phyloP scores from a whole-genome alignment of 2,113 vertebrate species.

The Sylvia atricapilla region DNA sequence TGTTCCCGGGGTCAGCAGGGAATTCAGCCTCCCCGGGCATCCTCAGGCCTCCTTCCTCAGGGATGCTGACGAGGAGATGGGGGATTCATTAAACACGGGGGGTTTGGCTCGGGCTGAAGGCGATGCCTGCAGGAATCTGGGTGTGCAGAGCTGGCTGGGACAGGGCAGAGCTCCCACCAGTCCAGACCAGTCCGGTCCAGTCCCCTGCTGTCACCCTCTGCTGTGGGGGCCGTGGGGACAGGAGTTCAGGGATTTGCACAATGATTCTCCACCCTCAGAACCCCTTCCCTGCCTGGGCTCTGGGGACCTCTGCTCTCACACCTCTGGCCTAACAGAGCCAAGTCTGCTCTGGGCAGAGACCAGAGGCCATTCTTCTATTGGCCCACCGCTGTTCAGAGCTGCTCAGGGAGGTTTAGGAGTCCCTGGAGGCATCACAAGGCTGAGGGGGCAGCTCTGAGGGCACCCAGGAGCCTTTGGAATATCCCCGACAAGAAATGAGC shows the following conservation, averaged over 20 bases:
- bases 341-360: not conserved
- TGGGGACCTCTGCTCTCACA: not conserved
- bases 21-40: not conserved
- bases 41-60: rapidly evolving
- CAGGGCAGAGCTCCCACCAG: not conserved
- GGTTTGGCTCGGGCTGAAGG: not conserved
- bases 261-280: not conserved
- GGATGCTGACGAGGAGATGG: rapidly evolving
- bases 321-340: not conserved
- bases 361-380: rapidly evolving
- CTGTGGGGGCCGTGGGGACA: not conserved
- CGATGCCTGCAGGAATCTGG: rapidly evolving
- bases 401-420: not conserved
- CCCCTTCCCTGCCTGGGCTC: not conserved
- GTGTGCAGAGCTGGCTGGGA: not conserved
- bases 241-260: not conserved
- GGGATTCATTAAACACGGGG: not conserved
- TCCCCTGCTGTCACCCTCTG: too few species aligned
- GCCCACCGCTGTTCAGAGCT: not conserved
- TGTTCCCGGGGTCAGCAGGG: not conserved
- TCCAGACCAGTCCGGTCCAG: not conserved
- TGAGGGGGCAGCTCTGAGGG: not conserved
- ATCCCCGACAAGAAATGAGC: not conserved
- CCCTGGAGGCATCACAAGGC: not conserved
- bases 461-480: not conserved